Evolutionary conservation across 2,113 vertebrate species (phyloP).

Genomic region (Pipa parva): DNA sequence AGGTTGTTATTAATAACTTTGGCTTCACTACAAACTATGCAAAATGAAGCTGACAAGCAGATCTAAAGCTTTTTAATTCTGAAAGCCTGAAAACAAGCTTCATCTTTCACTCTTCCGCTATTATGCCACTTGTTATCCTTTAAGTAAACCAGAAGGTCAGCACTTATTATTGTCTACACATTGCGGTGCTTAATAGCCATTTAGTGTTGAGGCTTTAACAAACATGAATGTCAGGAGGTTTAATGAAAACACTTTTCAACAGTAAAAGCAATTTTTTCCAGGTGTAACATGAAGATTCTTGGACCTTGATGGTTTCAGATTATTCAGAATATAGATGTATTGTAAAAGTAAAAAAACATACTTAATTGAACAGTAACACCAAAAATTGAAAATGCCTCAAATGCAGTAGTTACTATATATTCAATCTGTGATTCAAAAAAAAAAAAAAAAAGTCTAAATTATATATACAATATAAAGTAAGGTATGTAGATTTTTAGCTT

Average conservation of each 20-base stretch:
- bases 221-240: neutral
- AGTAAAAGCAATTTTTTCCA: neutral
- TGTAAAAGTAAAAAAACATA: too few species aligned
- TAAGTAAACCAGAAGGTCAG: constrained; percentile 17
- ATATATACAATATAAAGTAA: too few species aligned
- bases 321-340: too few species aligned
- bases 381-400: too few species aligned
- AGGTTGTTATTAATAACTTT: constrained; percentile 1
- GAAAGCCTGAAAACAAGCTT: constrained; percentile 5
- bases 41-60: constrained; percentile 7
- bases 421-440: too few species aligned
- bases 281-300: too few species aligned
- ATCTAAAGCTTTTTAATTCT: constrained; percentile 7
- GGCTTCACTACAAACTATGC: constrained; percentile 13
- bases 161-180: neutral
- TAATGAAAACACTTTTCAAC: constrained; percentile 26
- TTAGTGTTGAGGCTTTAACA: constrained; percentile 3
- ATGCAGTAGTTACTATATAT: too few species aligned
- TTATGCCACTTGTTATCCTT: constrained; percentile 14
- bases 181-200: neutral
- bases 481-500: too few species aligned
- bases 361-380: too few species aligned
- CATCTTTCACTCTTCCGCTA: constrained; percentile 17
- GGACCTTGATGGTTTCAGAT: too few species aligned
- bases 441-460: too few species aligned